Base-by-base conservation (phyloP, 30 jellyfish, hydroid and myxozoan species). In the Cassiopea xamachana region DNA sequence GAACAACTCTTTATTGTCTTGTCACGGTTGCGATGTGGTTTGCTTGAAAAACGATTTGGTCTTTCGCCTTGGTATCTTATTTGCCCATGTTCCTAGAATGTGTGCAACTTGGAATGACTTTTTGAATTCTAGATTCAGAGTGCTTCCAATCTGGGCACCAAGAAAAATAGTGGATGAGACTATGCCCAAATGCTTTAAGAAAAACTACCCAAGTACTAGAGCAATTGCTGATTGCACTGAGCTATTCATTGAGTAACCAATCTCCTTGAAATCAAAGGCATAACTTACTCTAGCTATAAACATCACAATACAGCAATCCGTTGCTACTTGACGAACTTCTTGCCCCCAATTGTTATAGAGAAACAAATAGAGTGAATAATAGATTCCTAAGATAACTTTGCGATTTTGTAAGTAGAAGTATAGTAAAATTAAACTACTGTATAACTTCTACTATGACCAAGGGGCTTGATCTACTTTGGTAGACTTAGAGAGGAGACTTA, bases 101-200 rank as follows among this genome's bases (percentile, higher is more conserved):
- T 71, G 83, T 48, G 69, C 69, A 7, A 68, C 91, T 2, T 83
- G 91, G 91, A n/a, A 64, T 68, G 86, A 83, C 45, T 70, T 84
- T 84, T 55, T 84, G 2, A 79, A 70, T 46, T 7, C 68, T 77
- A 27, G 61, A 12, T 70, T 84, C 48, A 72, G 86, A 14, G 27
- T 62, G 0, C 50, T 46, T 2, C 92, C 92, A 73, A 84, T 84
- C 6, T 84, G 92, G 92, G 72, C 92, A 19, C 19, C 86, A 69
- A 14, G 86, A 48, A 2, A 19, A 15, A 13, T 39, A 1, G 48
- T 84, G 44, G 77, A 69, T 44, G 46, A 73, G 48, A 70, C 92
- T 48, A 86, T 86, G 93, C 88, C 93, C 47, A 46, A 55, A 59
- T 60, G 89, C 60, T 86, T 86, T 73, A 73, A 86, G 72, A 82